Evolutionary conservation across 2,113 vertebrate genomes (phyloP).

Genomic region (Tonatia bakeri): DNA sequence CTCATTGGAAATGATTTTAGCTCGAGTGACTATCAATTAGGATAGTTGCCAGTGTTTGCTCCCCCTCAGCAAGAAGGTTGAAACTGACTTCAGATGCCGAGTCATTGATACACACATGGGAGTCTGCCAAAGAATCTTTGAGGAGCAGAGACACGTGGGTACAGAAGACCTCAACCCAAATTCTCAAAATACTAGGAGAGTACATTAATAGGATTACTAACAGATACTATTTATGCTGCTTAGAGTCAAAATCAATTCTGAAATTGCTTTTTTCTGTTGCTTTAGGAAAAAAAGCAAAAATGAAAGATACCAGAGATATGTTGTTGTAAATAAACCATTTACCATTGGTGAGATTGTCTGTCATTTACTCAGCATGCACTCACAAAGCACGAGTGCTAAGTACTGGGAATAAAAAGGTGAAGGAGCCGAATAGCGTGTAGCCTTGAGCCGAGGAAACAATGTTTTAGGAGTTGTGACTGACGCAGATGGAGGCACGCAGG

Average conservation of each 20-base stretch:
- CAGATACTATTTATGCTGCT: not conserved
- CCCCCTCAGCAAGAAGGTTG: not conserved
- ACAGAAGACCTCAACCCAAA: not conserved
- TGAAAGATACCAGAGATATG: not conserved
- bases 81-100: not conserved
- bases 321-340: not conserved
- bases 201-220: not conserved
- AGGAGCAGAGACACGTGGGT: not conserved
- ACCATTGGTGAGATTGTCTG: not conserved
- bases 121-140: not conserved
- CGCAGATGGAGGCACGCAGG: rapidly evolving
- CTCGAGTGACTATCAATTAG: not conserved
- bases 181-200: not conserved
- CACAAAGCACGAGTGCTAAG: not conserved
- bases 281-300: constrained; percentile 14
- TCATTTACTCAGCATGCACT: not conserved
- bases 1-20: not conserved
- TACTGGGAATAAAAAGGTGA: not conserved
- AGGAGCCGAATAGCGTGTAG: not conserved
- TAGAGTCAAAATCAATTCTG: not conserved
- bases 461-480: not conserved
- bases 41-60: not conserved
- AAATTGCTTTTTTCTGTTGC: not conserved
- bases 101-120: not conserved
- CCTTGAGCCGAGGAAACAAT: not conserved